These are phyloP conservation scores for Corella eumyota DNA, from an alignment of 23 tunicate genomes.

Conservation along the genomic window DNA sequence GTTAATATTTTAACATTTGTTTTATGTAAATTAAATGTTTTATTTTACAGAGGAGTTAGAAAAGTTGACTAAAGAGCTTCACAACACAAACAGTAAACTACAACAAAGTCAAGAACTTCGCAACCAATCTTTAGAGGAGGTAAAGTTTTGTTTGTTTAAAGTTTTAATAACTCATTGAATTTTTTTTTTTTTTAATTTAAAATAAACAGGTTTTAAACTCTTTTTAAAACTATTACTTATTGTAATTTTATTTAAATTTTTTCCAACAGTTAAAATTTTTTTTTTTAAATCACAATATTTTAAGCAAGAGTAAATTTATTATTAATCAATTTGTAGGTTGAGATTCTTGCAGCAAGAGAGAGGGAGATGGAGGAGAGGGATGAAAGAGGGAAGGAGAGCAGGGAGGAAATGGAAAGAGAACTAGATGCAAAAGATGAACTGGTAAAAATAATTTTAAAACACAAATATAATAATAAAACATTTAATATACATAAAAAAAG, in stretches of 20 bases:
- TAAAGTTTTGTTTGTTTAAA: no score
- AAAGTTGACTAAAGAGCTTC: conserved; percentile 47
- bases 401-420: conserved; percentile 67
- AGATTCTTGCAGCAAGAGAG: conserved; percentile 40
- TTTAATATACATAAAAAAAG: no score
- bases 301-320: no score
- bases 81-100: conserved; percentile 38
- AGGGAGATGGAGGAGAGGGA: conserved; percentile 64
- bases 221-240: no score
- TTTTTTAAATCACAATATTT: no score
- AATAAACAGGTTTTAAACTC: no score
- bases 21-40: not conserved
- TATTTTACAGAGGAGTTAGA: conserved; percentile 72
- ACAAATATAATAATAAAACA: no score
- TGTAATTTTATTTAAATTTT: no score
- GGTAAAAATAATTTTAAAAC: conserved; percentile 22
- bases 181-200: no score
- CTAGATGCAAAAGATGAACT: conserved; percentile 87
- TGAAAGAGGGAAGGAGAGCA: conserved; percentile 17
- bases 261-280: no score
- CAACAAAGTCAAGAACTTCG: conserved; percentile 45
- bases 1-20: not conserved
- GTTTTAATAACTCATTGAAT: no score
- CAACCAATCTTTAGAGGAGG: conserved; percentile 70
- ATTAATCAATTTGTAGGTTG: no score